Conservation (phyloP, 30 jellyfish, hydroid and myxozoan genomes). For the Rhopilema esculentum region DNA sequence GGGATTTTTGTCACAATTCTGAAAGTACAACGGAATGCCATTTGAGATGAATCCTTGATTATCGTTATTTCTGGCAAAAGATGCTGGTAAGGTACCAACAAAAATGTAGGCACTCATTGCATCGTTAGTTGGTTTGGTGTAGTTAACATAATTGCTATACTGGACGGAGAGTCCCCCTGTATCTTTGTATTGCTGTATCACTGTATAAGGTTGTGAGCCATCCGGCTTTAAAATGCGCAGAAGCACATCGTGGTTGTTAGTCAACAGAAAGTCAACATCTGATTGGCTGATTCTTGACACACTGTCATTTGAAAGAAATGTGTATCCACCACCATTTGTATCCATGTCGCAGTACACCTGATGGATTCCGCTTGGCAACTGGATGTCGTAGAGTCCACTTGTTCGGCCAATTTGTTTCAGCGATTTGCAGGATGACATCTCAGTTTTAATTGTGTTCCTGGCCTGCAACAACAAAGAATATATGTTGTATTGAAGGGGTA, state of each 20-base stretch:
- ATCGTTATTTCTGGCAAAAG: neutral
- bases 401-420: neutral
- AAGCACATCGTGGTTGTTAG: conserved; percentile 34
- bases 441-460: too few relatives aligned
- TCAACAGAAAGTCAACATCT: conserved; percentile 34
- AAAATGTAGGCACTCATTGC: conserved; percentile 33
- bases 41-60: conserved; percentile 14
- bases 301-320: conserved; percentile 38
- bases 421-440: conserved; percentile 24
- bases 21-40: neutral
- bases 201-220: conserved; percentile 66
- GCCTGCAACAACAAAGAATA: neutral
- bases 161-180: conserved; percentile 60
- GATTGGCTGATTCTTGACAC: conserved; percentile 24
- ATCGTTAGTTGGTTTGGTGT: conserved; percentile 35
- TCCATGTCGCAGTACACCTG: conserved; percentile 69
- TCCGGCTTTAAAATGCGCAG: conserved; percentile 56
- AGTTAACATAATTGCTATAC: conserved; percentile 1
- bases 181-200: conserved; percentile 18
- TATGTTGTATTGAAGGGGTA: neutral
- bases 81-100: conserved; percentile 49
- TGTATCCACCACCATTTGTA: conserved; percentile 69
- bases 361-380: conserved; percentile 44
- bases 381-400: conserved; percentile 44
- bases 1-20: neutral